Conservation (phyloP, 2,113 vertebrate genomes). For the Ochotona curzoniae region DNA sequence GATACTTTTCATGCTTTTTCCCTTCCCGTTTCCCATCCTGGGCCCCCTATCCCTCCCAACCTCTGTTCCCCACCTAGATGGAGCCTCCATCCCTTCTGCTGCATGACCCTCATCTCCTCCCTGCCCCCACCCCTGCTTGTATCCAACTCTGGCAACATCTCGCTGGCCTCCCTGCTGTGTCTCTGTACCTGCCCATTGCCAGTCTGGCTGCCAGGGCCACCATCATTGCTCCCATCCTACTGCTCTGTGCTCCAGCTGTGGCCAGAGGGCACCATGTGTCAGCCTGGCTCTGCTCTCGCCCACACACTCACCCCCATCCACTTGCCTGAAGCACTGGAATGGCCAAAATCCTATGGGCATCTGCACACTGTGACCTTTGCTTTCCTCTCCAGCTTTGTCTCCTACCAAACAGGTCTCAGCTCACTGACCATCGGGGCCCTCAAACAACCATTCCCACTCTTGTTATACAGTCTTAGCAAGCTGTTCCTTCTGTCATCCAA, state of each 20-base stretch:
- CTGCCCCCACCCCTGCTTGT: neutral
- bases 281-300: accelerated
- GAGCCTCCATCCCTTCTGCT: neutral
- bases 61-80: neutral
- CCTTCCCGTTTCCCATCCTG: neutral
- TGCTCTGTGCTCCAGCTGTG: neutral
- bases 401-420: neutral
- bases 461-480: neutral
- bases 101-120: neutral
- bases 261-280: neutral
- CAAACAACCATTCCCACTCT: neutral
- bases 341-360: neutral
- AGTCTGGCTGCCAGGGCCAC: neutral
- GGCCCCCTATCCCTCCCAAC: neutral
- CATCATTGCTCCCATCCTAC: neutral
- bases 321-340: neutral
- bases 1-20: neutral
- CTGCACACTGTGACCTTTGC: neutral
- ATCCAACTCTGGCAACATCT: neutral
- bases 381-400: neutral
- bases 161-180: neutral
- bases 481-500: neutral
- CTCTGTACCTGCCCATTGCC: neutral
- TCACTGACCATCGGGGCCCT: neutral
- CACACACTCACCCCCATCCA: neutral